Evolutionary conservation across 1,140 invertebrate species (phyloP).

Genomic region (Limonius californicus): DNA sequence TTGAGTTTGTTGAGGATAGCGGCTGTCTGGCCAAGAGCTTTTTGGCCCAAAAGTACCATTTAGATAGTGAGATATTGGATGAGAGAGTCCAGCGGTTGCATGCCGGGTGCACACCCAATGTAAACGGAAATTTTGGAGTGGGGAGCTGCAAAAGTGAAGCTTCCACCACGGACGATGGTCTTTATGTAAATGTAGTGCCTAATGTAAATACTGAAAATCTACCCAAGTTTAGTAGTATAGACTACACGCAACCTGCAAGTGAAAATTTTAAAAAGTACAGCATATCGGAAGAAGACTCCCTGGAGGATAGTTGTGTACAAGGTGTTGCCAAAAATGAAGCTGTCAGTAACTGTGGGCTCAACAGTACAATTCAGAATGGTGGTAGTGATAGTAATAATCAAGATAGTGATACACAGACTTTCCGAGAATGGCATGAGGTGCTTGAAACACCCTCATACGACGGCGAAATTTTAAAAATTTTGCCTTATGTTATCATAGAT

Average conservation of each 20-base stretch:
- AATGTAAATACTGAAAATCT: conserved; percentile 41
- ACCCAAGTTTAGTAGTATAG: conserved; percentile 27
- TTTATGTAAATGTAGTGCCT: conserved; percentile 46
- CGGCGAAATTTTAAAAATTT: conserved; percentile 73
- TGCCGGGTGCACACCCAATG: conserved; percentile 29
- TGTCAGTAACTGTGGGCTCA: neutral
- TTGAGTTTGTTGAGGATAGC: conserved; percentile 32
- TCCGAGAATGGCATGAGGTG: conserved; percentile 82
- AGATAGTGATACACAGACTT: conserved; percentile 43
- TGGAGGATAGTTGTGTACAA: neutral
- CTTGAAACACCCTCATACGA: conserved; percentile 63
- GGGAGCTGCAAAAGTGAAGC: conserved; percentile 22
- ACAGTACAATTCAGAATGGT: conserved; percentile 8
- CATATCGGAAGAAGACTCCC: conserved; percentile 36
- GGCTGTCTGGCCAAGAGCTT: conserved; percentile 36
- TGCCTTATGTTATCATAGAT: conserved; percentile 92
- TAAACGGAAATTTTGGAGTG: conserved; percentile 42
- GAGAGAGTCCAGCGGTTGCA: conserved; percentile 33
- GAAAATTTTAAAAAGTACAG: conserved; percentile 46
- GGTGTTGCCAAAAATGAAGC: conserved; percentile 15
- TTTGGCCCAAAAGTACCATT: conserved; percentile 35
- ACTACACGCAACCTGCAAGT: conserved; percentile 20
- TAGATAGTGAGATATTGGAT: conserved; percentile 21
- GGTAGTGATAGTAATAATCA: conserved; percentile 24
- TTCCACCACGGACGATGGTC: conserved; percentile 25